These are phyloP conservation scores for Onychomys arenicola DNA, from an alignment of 2,797 vertebrate genomes.

Conservation along the genomic window DNA sequence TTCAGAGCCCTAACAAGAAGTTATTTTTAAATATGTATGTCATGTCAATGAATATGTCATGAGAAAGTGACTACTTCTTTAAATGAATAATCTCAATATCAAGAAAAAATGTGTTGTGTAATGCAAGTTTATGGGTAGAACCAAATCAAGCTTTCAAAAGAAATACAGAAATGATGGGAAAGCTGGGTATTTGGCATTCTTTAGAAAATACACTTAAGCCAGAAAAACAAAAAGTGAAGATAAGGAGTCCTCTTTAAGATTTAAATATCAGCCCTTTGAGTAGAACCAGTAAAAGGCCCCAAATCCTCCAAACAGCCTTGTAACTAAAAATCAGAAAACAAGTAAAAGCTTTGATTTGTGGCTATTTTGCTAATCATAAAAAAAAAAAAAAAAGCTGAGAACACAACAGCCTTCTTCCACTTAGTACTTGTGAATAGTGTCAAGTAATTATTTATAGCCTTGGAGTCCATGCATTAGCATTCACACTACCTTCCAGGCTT, in stretches of 20 bases:
- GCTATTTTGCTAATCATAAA: not conserved
- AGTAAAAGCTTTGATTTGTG: not conserved
- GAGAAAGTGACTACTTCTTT: conserved; percentile 36
- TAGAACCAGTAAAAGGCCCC: conserved; percentile 2
- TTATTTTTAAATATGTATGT: conserved; percentile 9
- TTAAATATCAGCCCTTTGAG: conserved; percentile 56
- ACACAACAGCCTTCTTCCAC: not conserved
- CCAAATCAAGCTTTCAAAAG: conserved; percentile 32
- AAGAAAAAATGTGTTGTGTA: conserved; percentile 61
- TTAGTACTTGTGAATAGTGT: not conserved
- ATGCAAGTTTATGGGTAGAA: conserved; percentile 38
- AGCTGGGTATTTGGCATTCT: conserved; percentile 48
- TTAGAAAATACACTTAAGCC: conserved; percentile 49
- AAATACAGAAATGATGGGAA: conserved; percentile 59
- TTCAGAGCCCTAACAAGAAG: not conserved
- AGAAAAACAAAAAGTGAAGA: conserved; percentile 48
- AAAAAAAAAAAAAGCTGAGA: conserved; percentile 40
- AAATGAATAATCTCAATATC: conserved; percentile 45
- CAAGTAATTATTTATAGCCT: not conserved
- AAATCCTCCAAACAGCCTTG: not conserved
- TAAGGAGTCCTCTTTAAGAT: conserved; percentile 53
- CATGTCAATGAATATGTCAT: conserved; percentile 24
- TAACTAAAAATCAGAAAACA: conserved; percentile 53
- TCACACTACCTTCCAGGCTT: not conserved
- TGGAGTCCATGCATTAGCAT: not conserved